Conservation (phyloP, 2,797 vertebrate genomes). For the Semotilus atromaculatus region DNA sequence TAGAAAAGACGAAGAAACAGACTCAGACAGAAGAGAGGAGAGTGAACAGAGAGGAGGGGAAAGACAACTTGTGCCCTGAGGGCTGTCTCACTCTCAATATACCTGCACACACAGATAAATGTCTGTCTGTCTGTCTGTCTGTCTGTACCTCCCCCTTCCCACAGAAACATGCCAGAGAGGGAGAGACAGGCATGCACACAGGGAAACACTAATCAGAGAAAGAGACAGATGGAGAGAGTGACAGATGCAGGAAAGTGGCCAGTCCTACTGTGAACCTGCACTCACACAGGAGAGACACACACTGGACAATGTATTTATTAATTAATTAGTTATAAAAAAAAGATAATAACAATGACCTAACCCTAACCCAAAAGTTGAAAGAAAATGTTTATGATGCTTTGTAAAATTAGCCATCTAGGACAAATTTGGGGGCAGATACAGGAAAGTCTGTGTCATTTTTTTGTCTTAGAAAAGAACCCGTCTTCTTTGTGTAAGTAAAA, state of each 20-base stretch:
- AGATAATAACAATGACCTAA: neutral
- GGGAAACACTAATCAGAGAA: conserved; percentile 35
- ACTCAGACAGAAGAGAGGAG: conserved; percentile 24
- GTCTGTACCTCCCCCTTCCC: conserved; percentile 6
- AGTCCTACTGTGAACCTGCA: conserved; percentile 41
- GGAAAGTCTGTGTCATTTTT: neutral
- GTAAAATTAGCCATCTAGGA: neutral
- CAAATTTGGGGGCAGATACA: neutral
- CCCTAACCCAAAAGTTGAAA: neutral
- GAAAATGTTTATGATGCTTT: neutral
- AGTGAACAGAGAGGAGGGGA: conserved; percentile 33
- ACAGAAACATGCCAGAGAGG: conserved; percentile 15
- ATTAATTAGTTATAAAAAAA: too few species aligned
- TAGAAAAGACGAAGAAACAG: conserved; percentile 58
- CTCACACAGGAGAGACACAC: conserved; percentile 12
- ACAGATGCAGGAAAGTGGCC: conserved; percentile 51
- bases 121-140: conserved; percentile 7
- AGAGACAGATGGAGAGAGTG: conserved; percentile 41
- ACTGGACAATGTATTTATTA: neutral
- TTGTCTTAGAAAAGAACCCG: neutral
- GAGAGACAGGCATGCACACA: conserved; percentile 28
- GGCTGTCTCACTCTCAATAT: conserved; percentile 27
- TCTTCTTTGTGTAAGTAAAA: neutral
- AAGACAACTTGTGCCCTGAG: conserved; percentile 7
- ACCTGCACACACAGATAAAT: conserved; percentile 29